Percentiles rank a stretch among this genome's conserved stretches.
These are phyloP conservation scores for Sarcophaga carnaria DNA, from an alignment of 2,888 invertebrate species.

Conservation along the genomic window DNA sequence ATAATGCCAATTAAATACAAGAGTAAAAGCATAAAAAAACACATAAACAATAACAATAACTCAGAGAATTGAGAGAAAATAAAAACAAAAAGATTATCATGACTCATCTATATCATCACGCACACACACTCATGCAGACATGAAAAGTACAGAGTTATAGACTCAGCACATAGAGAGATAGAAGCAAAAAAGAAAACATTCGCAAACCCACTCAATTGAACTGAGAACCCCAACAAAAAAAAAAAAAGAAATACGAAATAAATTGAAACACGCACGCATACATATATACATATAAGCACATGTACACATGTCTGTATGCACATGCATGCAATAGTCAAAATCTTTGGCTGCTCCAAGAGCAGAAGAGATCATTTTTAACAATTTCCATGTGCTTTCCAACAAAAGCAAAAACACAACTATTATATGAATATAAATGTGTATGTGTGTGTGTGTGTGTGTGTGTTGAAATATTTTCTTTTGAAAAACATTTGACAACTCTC, in stretches of 20 bases:
- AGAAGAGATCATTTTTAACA: too few species aligned
- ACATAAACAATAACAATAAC: slow-evolving; percentile 2
- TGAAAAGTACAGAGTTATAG: not conserved
- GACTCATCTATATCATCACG: slow-evolving; percentile 28
- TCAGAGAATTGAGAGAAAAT: not conserved
- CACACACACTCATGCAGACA: not conserved
- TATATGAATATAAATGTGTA: too few species aligned
- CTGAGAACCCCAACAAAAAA: not conserved
- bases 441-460: too few species aligned
- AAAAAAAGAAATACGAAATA: not conserved
- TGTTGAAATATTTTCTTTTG: too few species aligned
- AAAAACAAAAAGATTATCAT: slow-evolving; percentile 2
- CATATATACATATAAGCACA: too few species aligned
- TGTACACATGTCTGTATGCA: too few species aligned
- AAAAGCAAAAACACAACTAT: too few species aligned
- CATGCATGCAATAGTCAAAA: too few species aligned
- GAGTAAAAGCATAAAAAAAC: slow-evolving; percentile 17
- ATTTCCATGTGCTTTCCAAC: too few species aligned
- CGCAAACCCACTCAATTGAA: not conserved
- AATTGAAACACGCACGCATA: not conserved
- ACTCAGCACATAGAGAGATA: not conserved
- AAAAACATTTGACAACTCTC: too few species aligned
- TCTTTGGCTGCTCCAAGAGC: too few species aligned
- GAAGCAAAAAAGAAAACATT: slow-evolving; percentile 5
- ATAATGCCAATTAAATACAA: slow-evolving; percentile 48